Base-by-base conservation (phyloP, 2,113 vertebrate species). In the Cricetomys ansorgei region DNA sequence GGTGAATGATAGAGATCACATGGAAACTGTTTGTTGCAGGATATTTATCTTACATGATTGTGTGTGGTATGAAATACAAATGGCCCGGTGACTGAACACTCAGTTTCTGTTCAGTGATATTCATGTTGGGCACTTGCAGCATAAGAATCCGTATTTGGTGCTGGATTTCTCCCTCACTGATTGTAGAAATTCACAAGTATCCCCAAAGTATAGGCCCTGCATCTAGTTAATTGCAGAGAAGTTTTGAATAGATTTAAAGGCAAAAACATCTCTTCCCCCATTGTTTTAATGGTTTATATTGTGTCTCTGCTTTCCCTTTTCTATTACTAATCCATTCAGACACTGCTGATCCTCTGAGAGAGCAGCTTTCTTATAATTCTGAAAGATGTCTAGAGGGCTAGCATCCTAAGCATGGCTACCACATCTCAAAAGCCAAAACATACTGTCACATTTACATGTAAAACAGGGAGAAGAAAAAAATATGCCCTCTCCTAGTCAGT, bases 361-460 rank as follows among this genome's bases (percentile, higher is more conserved):
- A 85, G 13, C 57, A 76, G 13, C 3, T 84, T 84, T 53, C 50
- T 87, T 70, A 62, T 59, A 31, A 85, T 48, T 10, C 1, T 75
- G 9, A 81, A 84, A 72, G 45, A 7, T 43, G 59, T 48, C 53
- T 88, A 23, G 62, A 72, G 70, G 95, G n/a, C 4, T 80, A 45
- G n/a, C 23, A 81, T 93, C 11, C 19, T 86, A 81, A 89, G 45
- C 75, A 72, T 48, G 89, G 64, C 64, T 55, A 70, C 84, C 65
- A 21, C 23, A 93, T 81, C 48, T 81, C 43, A 83, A 34, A 16
- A 89, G 77, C 43, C 65, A 92, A 76, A 97, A 94, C 89, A 17
- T 45, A 45, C 9, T 89, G 1, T 94, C 40, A 25, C 76, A 64
- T 62, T 92, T 85, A 89, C 1, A 65, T 81, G 91, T n/a, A 37